A percentile compares a stretch with the other conserved stretches of the same genome.
These are phyloP conservation scores for Bergia sp. DNA, from an alignment of 92 coral and sea anemone genomes.

Conservation along the genomic window DNA sequence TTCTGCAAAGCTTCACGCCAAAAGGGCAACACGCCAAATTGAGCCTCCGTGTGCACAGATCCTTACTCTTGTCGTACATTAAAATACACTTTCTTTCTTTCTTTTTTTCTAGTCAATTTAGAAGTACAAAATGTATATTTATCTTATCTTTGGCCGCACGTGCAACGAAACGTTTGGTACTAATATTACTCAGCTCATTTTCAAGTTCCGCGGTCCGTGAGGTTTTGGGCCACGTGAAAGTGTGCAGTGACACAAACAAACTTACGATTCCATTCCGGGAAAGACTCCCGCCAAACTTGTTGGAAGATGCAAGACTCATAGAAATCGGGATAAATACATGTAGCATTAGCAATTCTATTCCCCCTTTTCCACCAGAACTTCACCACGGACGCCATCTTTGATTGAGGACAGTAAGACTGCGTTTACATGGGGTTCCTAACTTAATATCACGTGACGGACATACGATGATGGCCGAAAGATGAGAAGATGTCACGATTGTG, in stretches of 20 bases:
- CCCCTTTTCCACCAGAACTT: constrained; percentile 23
- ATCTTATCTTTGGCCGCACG: too few relatives aligned
- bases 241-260: not conserved
- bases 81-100: too few relatives aligned
- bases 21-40: too few relatives aligned
- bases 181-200: too few relatives aligned
- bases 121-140: too few relatives aligned
- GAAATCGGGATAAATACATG: not conserved
- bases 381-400: constrained; percentile 42
- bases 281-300: constrained; percentile 34
- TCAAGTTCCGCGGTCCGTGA: too few relatives aligned
- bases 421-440: not conserved
- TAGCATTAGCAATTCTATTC: not conserved
- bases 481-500: constrained; percentile 23
- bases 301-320: constrained; percentile 40
- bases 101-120: too few relatives aligned
- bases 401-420: not conserved
- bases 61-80: too few relatives aligned
- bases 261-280: constrained; percentile 22
- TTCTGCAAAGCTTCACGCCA: too few relatives aligned
- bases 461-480: constrained; percentile 11
- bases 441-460: constrained; percentile 18
- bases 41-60: too few relatives aligned
- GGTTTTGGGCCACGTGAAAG: too few relatives aligned
- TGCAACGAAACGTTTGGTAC: too few relatives aligned